Conservation (phyloP, 2,797 vertebrate genomes). For the Trachurus trachurus region DNA sequence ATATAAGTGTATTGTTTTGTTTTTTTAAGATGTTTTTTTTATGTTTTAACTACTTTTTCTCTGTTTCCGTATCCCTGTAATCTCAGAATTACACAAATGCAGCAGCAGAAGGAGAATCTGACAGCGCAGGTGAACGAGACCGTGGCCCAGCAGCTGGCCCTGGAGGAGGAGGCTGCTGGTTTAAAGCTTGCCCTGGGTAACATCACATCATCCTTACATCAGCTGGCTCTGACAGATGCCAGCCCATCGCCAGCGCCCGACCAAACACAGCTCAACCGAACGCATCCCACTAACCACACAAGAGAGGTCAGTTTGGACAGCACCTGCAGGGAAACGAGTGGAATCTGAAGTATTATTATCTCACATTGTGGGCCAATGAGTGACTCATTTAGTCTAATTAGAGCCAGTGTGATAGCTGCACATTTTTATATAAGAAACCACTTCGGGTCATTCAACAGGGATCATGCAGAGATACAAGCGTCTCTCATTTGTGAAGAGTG, state of each 20-base stretch:
- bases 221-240: conserved; percentile 66
- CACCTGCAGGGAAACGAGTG: conserved; percentile 17
- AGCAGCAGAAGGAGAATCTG: conserved; percentile 83
- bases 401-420: conserved; percentile 6
- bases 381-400: conserved; percentile 27
- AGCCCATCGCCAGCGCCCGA: conserved; percentile 40
- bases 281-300: conserved; percentile 50
- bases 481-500: conserved; percentile 30
- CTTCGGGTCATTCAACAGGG: conserved; percentile 30
- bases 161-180: conserved; percentile 64
- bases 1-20: not conserved
- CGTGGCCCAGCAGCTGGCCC: conserved; percentile 54
- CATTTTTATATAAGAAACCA: conserved; percentile 15
- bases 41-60: not conserved
- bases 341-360: conserved; percentile 12
- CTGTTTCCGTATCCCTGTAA: not conserved
- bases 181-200: conserved; percentile 66
- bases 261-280: conserved; percentile 59
- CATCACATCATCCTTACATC: conserved; percentile 72
- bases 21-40: not conserved
- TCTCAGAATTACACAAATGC: conserved; percentile 86
- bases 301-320: conserved; percentile 67
- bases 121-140: conserved; percentile 73
- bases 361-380: conserved; percentile 10
- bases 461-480: conserved; percentile 15